phyloP scores from a whole-genome alignment of 2,797 vertebrate genomes.

The Ficedula albicollis region DNA sequence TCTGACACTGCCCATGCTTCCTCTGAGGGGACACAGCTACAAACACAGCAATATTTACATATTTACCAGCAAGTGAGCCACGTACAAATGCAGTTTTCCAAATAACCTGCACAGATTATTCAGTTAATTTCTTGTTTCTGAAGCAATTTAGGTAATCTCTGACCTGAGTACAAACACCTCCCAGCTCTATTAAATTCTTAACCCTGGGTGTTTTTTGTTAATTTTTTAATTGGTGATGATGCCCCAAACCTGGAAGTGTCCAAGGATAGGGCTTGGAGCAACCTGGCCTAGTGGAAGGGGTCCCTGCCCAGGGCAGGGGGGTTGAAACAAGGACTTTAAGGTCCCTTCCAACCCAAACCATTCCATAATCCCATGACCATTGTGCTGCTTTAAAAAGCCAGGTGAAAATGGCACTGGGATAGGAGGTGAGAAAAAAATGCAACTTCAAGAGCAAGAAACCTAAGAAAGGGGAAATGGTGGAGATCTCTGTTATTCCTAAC shows the following conservation, averaged over 20 bases:
- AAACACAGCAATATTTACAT: neutral
- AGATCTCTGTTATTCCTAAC: neutral
- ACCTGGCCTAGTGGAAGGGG: neutral
- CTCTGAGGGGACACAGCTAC: neutral
- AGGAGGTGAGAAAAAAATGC: neutral
- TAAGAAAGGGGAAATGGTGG: neutral
- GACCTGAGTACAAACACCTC: slow-evolving; percentile 21
- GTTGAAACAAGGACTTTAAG: neutral
- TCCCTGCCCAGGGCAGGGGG: neutral
- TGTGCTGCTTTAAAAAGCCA: neutral
- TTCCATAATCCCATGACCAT: neutral
- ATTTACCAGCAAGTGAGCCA: neutral
- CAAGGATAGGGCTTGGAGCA: neutral
- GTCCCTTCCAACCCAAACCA: neutral
- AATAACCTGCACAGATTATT: neutral
- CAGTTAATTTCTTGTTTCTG: neutral
- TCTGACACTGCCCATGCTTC: neutral
- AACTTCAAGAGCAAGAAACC: neutral
- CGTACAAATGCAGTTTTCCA: neutral
- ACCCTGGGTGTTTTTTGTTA: neutral
- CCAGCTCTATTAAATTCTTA: neutral
- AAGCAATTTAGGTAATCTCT: neutral
- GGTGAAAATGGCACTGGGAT: neutral
- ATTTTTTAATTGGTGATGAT: neutral
- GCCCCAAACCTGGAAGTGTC: neutral